Conservation (phyloP, 2,113 vertebrate genomes). For the Noctilio leporinus region DNA sequence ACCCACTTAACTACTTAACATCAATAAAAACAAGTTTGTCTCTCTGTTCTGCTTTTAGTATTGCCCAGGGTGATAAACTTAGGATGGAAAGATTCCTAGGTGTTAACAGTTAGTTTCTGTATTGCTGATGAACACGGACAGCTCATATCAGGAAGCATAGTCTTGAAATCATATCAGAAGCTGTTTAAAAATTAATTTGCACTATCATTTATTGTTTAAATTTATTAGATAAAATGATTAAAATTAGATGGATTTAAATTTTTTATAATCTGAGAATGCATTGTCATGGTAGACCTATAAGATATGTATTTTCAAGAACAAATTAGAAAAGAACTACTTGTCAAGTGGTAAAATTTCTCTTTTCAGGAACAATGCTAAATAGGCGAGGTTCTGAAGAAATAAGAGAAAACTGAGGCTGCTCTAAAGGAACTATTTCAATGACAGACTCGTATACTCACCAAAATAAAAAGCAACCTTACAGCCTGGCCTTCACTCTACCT, state of each 20-base stretch:
- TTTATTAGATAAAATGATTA: background rate
- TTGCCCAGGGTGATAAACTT: fast-evolving
- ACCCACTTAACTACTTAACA: background rate
- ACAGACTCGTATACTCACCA: too few species aligned
- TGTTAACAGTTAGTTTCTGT: background rate
- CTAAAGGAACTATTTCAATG: background rate
- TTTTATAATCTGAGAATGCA: background rate
- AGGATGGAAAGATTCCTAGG: background rate
- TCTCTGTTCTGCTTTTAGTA: background rate
- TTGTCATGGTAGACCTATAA: background rate
- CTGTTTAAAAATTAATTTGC: background rate
- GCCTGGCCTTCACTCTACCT: background rate
- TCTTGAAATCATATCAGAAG: background rate
- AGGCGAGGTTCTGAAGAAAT: background rate
- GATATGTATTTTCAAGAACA: background rate
- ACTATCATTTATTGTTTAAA: background rate
- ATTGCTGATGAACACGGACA: background rate
- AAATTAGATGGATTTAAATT: background rate
- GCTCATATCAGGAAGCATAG: background rate
- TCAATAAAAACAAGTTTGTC: background rate
- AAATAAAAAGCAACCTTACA: background rate
- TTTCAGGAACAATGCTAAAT: background rate
- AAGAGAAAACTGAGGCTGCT: background rate
- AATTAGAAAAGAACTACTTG: background rate
- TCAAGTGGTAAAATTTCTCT: background rate